Evolutionary conservation across 2,113 vertebrate species (phyloP).

Genomic region (Parus major): DNA sequence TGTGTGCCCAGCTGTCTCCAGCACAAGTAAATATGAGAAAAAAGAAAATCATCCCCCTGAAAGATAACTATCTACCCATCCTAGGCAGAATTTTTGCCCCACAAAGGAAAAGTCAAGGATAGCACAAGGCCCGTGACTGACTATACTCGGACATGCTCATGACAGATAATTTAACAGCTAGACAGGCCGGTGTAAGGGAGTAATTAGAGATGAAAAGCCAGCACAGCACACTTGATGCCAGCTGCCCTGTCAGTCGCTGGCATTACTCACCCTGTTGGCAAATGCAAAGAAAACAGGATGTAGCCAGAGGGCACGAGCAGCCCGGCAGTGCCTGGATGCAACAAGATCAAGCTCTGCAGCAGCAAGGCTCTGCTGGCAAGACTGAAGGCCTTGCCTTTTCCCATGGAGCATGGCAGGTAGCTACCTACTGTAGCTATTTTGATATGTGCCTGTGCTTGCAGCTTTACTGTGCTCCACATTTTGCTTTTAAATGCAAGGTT

Average conservation of each 20-base stretch:
- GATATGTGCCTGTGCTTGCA: not conserved
- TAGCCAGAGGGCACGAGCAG: not conserved
- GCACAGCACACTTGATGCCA: not conserved
- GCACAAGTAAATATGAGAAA: not conserved
- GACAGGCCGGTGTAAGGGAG: not conserved
- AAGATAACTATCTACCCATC: not conserved
- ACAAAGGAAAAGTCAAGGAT: not conserved
- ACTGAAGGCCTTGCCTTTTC: not conserved
- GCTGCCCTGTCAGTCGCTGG: slow-evolving; percentile 5
- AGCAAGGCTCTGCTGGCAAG: not conserved
- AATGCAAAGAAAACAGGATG: slow-evolving; percentile 27
- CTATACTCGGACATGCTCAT: not conserved
- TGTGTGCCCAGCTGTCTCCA: not conserved
- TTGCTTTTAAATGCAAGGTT: not conserved
- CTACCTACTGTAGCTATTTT: not conserved
- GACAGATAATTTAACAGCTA: slow-evolving; percentile 7
- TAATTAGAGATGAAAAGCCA: slow-evolving; percentile 48
- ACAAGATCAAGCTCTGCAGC: not conserved
- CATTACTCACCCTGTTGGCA: slow-evolving; percentile 18
- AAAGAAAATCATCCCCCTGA: not conserved
- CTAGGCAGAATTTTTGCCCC: not conserved
- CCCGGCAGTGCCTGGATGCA: not conserved
- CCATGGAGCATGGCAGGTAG: not conserved
- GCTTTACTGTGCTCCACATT: not conserved
- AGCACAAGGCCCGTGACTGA: not conserved